phyloP scores from a whole-genome alignment of 2,113 vertebrate species.

The Ochotona curzoniae region DNA sequence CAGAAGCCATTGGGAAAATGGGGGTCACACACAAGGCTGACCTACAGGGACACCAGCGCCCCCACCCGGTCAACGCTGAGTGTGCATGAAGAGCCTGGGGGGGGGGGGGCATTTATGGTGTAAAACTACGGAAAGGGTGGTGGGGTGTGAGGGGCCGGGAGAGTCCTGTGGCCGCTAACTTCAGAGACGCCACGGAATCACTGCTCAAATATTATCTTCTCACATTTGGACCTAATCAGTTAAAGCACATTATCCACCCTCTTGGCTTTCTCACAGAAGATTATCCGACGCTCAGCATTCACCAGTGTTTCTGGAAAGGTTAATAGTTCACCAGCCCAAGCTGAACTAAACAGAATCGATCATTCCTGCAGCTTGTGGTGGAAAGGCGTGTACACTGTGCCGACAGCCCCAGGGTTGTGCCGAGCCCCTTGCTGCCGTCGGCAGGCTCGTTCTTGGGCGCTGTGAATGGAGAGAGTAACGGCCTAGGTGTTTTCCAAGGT shows the following conservation, averaged over 20 bases:
- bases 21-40: not conserved
- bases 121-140: not conserved
- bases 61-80: not conserved
- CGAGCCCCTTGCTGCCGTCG: conserved; percentile 91
- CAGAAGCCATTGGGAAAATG: conserved; percentile 4
- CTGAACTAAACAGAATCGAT: conserved; percentile 86
- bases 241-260: conserved; percentile 85
- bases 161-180: conserved; percentile 34
- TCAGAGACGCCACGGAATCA: conserved; percentile 51
- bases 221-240: conserved; percentile 82
- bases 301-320: conserved; percentile 88
- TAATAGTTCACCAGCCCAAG: conserved; percentile 89
- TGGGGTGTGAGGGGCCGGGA: not conserved
- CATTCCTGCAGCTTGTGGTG: conserved; percentile 87
- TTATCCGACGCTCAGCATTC: conserved; percentile 89
- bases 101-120: not conserved
- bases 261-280: conserved; percentile 85
- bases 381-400: conserved; percentile 89
- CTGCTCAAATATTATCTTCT: conserved; percentile 70
- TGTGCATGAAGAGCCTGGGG: too few species aligned
- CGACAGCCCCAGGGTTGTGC: conserved; percentile 89
- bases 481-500: conserved; percentile 92
- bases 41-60: not conserved
- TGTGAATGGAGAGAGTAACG: conserved; percentile 91
- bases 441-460: conserved; percentile 88